Conservation (phyloP, 64 coral and sea anemone species). For the Montipora sp. region DNA sequence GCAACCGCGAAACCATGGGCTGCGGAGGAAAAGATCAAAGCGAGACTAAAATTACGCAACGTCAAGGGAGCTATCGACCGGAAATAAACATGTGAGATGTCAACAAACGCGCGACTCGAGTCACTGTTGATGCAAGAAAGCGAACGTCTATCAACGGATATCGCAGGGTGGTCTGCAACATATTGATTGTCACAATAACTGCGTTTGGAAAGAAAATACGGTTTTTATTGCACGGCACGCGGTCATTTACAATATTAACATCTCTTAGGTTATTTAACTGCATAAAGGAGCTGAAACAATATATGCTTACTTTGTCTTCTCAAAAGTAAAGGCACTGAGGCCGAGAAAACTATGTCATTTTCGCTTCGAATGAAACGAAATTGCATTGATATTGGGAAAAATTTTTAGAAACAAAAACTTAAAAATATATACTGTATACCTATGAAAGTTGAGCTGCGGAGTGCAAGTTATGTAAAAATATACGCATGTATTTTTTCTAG, state of each 20-base stretch:
- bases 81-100: conserved; percentile 25
- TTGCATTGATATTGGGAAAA: neutral
- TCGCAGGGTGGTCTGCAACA: conserved; percentile 15
- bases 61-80: neutral
- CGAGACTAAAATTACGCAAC: neutral
- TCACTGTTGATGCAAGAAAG: conserved; percentile 20
- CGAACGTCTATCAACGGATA: neutral
- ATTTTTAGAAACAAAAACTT: neutral
- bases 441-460: neutral
- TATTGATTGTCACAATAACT: conserved; percentile 31
- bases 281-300: neutral
- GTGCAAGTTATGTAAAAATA: conserved; percentile 6
- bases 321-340: neutral
- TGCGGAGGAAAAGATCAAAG: neutral
- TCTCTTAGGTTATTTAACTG: neutral
- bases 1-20: neutral
- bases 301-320: neutral
- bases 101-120: neutral
- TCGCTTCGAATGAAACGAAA: neutral
- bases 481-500: conserved; percentile 1
- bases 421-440: neutral
- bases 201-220: conserved; percentile 40
- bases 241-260: conserved; percentile 50
- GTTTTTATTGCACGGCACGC: neutral
- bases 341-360: neutral